Conservation (phyloP, 1,140 invertebrate species). For the Sarcophaga peregrina region DNA sequence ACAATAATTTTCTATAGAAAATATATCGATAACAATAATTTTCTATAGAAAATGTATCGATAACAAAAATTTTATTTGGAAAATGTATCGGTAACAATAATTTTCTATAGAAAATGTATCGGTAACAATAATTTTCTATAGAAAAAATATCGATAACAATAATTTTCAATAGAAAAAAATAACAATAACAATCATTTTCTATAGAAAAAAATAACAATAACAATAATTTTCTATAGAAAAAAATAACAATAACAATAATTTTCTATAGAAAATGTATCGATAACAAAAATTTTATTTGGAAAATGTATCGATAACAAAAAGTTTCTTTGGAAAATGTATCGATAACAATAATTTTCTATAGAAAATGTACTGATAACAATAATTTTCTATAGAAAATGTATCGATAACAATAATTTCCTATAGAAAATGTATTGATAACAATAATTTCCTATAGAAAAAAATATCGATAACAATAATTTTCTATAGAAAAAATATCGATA, state of each 20-base stretch:
- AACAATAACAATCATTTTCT: neutral
- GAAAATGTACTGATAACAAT: too few species aligned
- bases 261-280: neutral
- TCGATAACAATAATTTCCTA: neutral
- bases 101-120: neutral
- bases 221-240: constrained; percentile 4
- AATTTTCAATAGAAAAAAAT: neutral
- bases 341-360: neutral
- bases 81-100: neutral
- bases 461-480: neutral
- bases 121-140: neutral
- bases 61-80: neutral
- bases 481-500: neutral
- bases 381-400: too few species aligned
- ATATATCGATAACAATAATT: neutral
- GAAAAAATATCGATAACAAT: neutral
- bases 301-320: neutral
- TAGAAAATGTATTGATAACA: neutral
- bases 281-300: neutral
- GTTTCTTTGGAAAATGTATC: neutral
- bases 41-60: neutral
- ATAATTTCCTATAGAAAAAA: neutral
- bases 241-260: neutral
- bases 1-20: neutral
- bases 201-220: neutral